A percentile compares a stretch with the other conserved stretches of the same genome.
Evolutionary conservation across 2,113 vertebrate genomes (phyloP).

Genomic region (Boleophthalmus pectinirostris): DNA sequence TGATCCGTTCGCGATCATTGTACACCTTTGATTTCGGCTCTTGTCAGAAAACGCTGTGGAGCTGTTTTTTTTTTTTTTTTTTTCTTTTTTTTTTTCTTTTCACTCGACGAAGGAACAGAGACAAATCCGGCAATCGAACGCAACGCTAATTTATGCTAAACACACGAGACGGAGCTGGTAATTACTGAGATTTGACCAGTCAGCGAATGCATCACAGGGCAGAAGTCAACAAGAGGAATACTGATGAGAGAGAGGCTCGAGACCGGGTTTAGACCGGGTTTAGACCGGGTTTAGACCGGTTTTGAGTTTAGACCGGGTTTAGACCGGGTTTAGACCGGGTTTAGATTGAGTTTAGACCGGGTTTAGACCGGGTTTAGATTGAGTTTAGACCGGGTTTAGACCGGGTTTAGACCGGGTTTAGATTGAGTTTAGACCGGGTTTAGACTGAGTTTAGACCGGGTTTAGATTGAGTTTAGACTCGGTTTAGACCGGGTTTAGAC

Average conservation of each 20-base stretch:
- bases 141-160: conserved; percentile 80
- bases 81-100: conserved; percentile 59
- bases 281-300: background rate
- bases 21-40: conserved; percentile 62
- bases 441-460: background rate
- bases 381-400: background rate
- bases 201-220: conserved; percentile 43
- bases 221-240: conserved; percentile 3
- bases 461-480: background rate
- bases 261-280: background rate
- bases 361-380: background rate
- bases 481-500: background rate
- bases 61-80: conserved; percentile 73
- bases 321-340: background rate
- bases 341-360: background rate
- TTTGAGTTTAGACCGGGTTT: background rate
- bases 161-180: conserved; percentile 64
- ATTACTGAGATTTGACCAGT: conserved; percentile 72
- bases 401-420: background rate
- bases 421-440: background rate
- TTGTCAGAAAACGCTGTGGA: conserved; percentile 59
- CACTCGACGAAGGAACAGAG: conserved; percentile 17
- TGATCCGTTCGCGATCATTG: conserved; percentile 52
- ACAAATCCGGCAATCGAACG: conserved; percentile 66
- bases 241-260: background rate